phyloP scores from a whole-genome alignment of 2,888 invertebrate species.

The Amitus sp. region DNA sequence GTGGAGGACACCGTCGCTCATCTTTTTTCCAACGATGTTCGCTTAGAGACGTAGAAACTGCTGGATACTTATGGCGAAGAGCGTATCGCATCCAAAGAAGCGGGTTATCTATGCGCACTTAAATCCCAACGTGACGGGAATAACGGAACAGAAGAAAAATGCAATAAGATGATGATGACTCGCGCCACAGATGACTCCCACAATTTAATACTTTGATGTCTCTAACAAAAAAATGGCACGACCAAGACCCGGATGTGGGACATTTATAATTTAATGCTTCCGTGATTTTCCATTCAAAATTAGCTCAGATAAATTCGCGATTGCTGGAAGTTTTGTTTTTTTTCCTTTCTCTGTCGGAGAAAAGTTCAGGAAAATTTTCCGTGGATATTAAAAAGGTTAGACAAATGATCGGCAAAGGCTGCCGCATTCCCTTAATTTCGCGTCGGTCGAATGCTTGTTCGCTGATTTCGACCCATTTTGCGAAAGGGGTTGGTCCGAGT shows the following conservation, averaged over 20 bases:
- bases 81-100: slow-evolving; percentile 35
- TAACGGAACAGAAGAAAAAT: slow-evolving; percentile 52
- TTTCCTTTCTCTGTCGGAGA: too few species aligned
- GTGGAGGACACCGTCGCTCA: slow-evolving; percentile 14
- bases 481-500: slow-evolving; percentile 25
- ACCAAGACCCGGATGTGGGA: background rate
- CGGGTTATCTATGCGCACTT: slow-evolving; percentile 49
- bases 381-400: background rate
- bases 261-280: background rate
- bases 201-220: slow-evolving; percentile 18
- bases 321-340: too few species aligned
- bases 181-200: slow-evolving; percentile 8
- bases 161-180: slow-evolving; percentile 23
- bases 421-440: slow-evolving; percentile 44
- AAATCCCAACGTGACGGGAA: slow-evolving; percentile 53
- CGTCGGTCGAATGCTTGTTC: slow-evolving; percentile 32
- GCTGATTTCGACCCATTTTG: slow-evolving; percentile 30
- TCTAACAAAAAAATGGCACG: background rate
- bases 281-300: background rate
- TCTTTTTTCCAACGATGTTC: slow-evolving; percentile 15
- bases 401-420: slow-evolving; percentile 28
- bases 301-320: background rate
- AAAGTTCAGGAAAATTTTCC: background rate
- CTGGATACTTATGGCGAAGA: slow-evolving; percentile 19
- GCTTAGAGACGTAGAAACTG: slow-evolving; percentile 28